Evolutionary conservation across 2,888 invertebrate genomes (phyloP).

Genomic region (Drosophila melanosoma): DNA sequence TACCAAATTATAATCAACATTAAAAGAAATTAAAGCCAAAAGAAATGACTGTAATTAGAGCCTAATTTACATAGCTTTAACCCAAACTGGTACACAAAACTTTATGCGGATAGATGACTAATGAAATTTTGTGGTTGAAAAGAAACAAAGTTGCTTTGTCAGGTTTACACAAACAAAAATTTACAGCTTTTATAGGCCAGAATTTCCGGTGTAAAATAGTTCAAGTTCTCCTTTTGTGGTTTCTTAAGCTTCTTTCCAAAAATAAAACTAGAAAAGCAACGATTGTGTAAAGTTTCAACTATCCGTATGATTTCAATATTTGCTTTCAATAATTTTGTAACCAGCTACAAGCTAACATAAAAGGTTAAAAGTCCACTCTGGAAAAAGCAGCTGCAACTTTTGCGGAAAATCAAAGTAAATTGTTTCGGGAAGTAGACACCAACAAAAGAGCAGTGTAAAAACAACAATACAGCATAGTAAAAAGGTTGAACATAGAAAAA

Average conservation of each 20-base stretch:
- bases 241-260: conserved; percentile 28
- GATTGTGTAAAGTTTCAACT: conserved; percentile 21
- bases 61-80: background rate
- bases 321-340: conserved; percentile 38
- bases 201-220: conserved; percentile 31
- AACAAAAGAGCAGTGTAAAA: conserved; percentile 10
- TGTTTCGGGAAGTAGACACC: conserved; percentile 51
- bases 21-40: background rate
- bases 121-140: conserved; percentile 27
- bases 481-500: conserved; percentile 26
- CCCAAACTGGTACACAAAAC: background rate
- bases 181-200: conserved; percentile 31
- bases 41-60: background rate
- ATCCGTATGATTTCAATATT: conserved; percentile 46
- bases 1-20: background rate
- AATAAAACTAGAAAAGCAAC: conserved; percentile 5
- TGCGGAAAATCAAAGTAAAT: conserved; percentile 66
- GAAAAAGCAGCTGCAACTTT: conserved; percentile 28
- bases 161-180: conserved; percentile 1
- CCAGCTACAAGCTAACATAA: conserved; percentile 27
- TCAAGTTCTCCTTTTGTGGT: conserved; percentile 35
- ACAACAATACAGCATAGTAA: conserved; percentile 35
- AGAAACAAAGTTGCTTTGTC: conserved; percentile 37
- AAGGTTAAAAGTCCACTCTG: conserved; percentile 7
- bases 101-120: conserved; percentile 29